A percentile compares a stretch with the other conserved stretches of the same genome.
Evolutionary conservation across 2,888 invertebrate species (phyloP).

Genomic region (Amorpha juglandis): DNA sequence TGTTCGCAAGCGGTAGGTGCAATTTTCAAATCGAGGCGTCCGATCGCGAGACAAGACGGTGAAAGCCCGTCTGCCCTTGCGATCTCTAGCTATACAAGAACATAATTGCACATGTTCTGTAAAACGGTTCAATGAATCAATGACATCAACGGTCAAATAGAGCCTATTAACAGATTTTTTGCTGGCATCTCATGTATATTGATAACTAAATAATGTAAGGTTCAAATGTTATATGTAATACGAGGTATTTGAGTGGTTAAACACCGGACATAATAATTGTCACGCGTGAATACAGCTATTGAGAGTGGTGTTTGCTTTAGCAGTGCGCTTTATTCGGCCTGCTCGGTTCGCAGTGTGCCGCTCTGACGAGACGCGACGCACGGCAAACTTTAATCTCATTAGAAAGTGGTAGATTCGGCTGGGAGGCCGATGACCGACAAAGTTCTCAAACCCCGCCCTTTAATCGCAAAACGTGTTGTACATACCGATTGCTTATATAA

Average conservation of each 20-base stretch:
- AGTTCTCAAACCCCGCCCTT: constrained; percentile 66
- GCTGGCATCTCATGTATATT: constrained; percentile 39
- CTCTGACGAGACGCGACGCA: no score
- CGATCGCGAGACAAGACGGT: constrained; percentile 64
- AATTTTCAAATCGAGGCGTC: constrained; percentile 52
- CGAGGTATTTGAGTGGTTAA: constrained; percentile 44
- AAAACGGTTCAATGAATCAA: constrained; percentile 67
- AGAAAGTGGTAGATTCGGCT: constrained; percentile 78
- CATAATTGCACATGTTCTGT: constrained; percentile 71
- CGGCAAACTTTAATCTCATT: constrained; percentile 70
- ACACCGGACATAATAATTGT: constrained; percentile 58
- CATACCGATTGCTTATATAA: constrained; percentile 33
- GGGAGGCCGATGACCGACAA: constrained; percentile 68
- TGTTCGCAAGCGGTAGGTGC: constrained; percentile 53
- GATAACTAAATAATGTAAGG: constrained; percentile 30
- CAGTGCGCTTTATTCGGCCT: constrained; percentile 50
- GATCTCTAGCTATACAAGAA: constrained; percentile 73
- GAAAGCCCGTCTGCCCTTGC: constrained; percentile 80
- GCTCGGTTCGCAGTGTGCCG: constrained; percentile 22
- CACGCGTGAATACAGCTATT: constrained; percentile 54
- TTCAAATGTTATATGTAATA: constrained; percentile 35
- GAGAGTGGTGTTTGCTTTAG: constrained; percentile 52
- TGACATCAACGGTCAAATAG: constrained; percentile 54
- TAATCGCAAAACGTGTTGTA: constrained; percentile 49
- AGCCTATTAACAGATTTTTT: constrained; percentile 42